Percentiles rank a stretch among this genome's conserved stretches.
phyloP scores from a whole-genome alignment of 2,888 invertebrate genomes.

The Amblyjoppa fuscipennis region DNA sequence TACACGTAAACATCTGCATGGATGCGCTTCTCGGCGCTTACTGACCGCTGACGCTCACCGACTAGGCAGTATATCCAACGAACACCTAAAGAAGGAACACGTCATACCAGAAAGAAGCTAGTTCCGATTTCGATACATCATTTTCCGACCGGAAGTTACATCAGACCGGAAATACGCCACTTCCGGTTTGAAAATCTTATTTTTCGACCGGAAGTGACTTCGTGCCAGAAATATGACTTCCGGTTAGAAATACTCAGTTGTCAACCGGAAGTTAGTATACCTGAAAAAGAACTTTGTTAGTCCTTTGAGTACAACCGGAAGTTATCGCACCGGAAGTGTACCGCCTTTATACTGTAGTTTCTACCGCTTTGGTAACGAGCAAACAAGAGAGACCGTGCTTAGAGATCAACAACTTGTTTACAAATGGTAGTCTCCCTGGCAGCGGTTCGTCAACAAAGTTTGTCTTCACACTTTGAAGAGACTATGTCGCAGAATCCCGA shows the following conservation, averaged over 20 bases:
- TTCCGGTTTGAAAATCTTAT: too few species aligned
- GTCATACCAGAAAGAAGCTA: too few species aligned
- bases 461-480: slow-evolving; percentile 10
- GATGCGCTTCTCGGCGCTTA: not conserved
- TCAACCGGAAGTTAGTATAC: too few species aligned
- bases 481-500: slow-evolving; percentile 69
- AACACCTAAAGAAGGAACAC: not conserved
- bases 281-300: too few species aligned
- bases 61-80: not conserved
- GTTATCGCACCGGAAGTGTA: too few species aligned
- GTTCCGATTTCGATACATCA: too few species aligned
- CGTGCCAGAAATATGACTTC: too few species aligned
- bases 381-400: slow-evolving; percentile 44
- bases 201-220: too few species aligned
- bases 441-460: slow-evolving; percentile 24
- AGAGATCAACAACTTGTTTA: slow-evolving; percentile 75
- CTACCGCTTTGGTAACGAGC: slow-evolving; percentile 29
- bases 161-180: too few species aligned
- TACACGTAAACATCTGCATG: not conserved
- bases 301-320: too few species aligned
- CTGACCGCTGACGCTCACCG: not conserved
- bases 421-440: slow-evolving; percentile 75
- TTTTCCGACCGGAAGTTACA: too few species aligned
- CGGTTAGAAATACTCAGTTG: too few species aligned
- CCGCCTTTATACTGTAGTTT: not conserved